Conservation (phyloP, 2,113 vertebrate genomes). For the Indicator indicator region DNA sequence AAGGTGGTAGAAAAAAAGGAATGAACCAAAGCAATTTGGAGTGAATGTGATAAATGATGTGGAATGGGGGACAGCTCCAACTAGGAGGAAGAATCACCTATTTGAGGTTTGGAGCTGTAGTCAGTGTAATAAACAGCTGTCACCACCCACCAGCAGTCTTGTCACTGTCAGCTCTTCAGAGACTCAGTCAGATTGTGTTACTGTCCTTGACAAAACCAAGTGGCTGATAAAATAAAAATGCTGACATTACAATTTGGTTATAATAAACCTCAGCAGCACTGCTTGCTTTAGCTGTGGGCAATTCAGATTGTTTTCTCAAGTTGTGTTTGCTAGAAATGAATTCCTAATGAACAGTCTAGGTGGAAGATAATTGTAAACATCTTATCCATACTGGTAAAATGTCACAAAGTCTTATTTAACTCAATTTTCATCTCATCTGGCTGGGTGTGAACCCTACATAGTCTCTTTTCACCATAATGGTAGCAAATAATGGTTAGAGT, state of each 20-base stretch:
- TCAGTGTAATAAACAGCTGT: not conserved
- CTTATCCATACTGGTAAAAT: not conserved
- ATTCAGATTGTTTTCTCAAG: not conserved
- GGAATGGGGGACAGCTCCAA: not conserved
- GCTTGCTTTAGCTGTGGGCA: not conserved
- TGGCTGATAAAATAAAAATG: not conserved
- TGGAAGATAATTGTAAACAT: conserved; percentile 10
- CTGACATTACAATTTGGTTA: not conserved
- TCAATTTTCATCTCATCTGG: not conserved
- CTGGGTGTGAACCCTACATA: accelerated
- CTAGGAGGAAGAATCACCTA: not conserved
- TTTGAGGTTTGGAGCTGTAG: not conserved
- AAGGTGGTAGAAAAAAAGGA: not conserved
- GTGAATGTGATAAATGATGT: accelerated
- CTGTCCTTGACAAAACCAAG: not conserved
- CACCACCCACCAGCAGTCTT: not conserved
- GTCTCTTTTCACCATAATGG: not conserved
- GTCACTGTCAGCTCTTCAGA: not conserved
- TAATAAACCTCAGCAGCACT: not conserved
- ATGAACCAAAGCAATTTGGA: not conserved
- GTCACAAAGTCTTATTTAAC: not conserved
- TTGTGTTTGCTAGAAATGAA: not conserved
- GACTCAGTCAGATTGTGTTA: too few species aligned
- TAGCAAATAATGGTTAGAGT: not conserved
- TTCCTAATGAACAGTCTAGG: conserved; percentile 1